These are phyloP conservation scores for Ganaspis sp. DNA, from an alignment of 1,140 invertebrate species.

Conservation along the genomic window DNA sequence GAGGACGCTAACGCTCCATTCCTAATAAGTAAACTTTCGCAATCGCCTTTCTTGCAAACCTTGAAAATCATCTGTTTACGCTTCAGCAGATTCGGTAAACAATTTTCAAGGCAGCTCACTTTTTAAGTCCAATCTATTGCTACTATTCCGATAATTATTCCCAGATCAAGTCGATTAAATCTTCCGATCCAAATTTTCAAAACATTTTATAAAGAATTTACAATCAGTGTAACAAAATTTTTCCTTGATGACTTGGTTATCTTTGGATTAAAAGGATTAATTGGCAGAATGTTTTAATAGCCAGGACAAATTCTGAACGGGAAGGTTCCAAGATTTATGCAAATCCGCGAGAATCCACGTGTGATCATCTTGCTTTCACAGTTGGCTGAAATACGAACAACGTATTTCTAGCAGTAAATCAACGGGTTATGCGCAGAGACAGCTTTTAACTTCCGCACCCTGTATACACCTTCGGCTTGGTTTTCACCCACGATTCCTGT, in stretches of 20 bases:
- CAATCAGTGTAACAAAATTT: too few species aligned
- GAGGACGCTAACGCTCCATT: conserved; percentile 6
- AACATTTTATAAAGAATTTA: too few species aligned
- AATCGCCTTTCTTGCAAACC: not conserved
- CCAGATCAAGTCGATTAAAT: too few species aligned
- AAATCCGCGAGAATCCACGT: conserved; percentile 55
- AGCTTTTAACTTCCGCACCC: conserved; percentile 58
- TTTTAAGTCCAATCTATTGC: not conserved
- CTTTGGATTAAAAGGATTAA: too few species aligned
- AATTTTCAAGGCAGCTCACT: not conserved
- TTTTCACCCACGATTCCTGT: conserved; percentile 58
- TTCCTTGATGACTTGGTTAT: too few species aligned
- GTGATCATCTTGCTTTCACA: conserved; percentile 36
- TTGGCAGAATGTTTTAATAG: not conserved
- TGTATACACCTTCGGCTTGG: conserved; percentile 28
- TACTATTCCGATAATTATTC: not conserved
- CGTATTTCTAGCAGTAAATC: conserved; percentile 69
- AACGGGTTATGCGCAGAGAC: conserved; percentile 63
- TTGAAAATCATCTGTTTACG: not conserved
- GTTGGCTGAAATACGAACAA: conserved; percentile 52
- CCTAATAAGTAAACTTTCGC: conserved; percentile 25
- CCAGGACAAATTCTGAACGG: not conserved
- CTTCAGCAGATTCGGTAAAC: conserved; percentile 6
- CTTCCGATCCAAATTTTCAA: too few species aligned
- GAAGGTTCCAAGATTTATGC: conserved; percentile 64